phyloP scores from a whole-genome alignment of 2,797 vertebrate genomes.

The Alectoris magna region DNA sequence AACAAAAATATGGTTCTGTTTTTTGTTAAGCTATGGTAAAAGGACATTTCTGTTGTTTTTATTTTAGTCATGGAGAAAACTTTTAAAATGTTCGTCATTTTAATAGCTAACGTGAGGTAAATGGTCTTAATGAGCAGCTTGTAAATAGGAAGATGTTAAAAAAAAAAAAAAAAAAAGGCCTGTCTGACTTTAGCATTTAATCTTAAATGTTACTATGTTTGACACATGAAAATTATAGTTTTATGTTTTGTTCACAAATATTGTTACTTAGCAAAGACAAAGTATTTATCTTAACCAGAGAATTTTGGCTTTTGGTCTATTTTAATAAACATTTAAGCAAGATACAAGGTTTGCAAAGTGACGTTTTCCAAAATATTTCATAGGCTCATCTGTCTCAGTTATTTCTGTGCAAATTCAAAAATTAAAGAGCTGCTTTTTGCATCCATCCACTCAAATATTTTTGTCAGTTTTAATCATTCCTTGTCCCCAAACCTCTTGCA shows the following conservation, averaged over 20 bases:
- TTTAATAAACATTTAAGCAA: conserved; percentile 78
- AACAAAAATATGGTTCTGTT: conserved; percentile 71
- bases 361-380: conserved; percentile 67
- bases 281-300: conserved; percentile 65
- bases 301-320: conserved; percentile 69
- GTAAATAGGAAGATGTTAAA: conserved; percentile 63
- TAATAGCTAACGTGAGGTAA: conserved; percentile 68
- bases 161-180: neutral
- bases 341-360: conserved; percentile 58
- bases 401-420: conserved; percentile 40
- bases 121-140: conserved; percentile 65
- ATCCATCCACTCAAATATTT: neutral
- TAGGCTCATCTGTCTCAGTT: conserved; percentile 25
- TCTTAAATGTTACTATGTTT: conserved; percentile 63
- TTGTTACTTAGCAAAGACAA: conserved; percentile 67
- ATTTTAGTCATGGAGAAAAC: conserved; percentile 62
- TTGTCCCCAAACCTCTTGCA: neutral
- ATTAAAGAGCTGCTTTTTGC: conserved; percentile 50
- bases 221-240: conserved; percentile 63
- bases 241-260: conserved; percentile 70
- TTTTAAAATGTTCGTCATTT: conserved; percentile 74
- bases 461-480: conserved; percentile 6
- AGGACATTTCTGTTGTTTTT: conserved; percentile 69
- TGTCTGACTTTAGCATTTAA: conserved; percentile 45
- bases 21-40: conserved; percentile 77